Evolutionary conservation across 2,797 vertebrate genomes (phyloP), one percentile per base, ranked within the genome.

Genomic region (Sebastes variabilis): DNA sequence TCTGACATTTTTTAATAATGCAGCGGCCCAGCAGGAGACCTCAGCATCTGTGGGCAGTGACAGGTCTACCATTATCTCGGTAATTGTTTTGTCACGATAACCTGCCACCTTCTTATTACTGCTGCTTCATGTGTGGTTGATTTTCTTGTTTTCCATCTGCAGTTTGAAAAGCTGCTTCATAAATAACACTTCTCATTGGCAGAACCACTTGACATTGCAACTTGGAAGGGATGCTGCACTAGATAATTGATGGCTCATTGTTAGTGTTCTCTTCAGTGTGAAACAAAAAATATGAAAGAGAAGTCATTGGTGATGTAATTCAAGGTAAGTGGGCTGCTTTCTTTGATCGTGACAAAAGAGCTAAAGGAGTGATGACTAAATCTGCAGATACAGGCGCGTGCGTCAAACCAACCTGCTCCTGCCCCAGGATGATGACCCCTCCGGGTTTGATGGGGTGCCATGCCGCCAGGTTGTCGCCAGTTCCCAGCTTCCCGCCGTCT

Each of bases 381-480:
- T 54, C 66, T 29, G 60, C 25, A 52, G 20, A 34, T 2, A 3
- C 18, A 27, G 22, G 7, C 5, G 5, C 7, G 66, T n/a, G 7
- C 5, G 2, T 30, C 38, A 20, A 13, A 42, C 14, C 94, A 79
- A 99, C 99, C 97, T 99, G 99, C 75, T 99, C 99, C 92, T 99
- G 99, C 8, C 99, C 99, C 24, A 99, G 95, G 90, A 99, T 98
- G 81, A 99, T 95, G 89, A 98, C 96, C 22, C 99, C 99, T 3
- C 98, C 98, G 0, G 97, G 96, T 93, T 99, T 99, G 95, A 99
- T 99, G 52, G 98, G 99, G 85, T 99, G 99, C 99, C 99, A 99
- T 11, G 99, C 98, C 6, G 99, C 99, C 88, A 99, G 94, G 90
- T 98, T 98, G 85, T 99, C 98, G 3, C 98, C 99, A 0, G 95